Percentiles rank a stretch among this genome's conserved stretches.
phyloP scores from a whole-genome alignment of 2,888 invertebrate genomes.

The Ashinkailepas kermadecensis region DNA sequence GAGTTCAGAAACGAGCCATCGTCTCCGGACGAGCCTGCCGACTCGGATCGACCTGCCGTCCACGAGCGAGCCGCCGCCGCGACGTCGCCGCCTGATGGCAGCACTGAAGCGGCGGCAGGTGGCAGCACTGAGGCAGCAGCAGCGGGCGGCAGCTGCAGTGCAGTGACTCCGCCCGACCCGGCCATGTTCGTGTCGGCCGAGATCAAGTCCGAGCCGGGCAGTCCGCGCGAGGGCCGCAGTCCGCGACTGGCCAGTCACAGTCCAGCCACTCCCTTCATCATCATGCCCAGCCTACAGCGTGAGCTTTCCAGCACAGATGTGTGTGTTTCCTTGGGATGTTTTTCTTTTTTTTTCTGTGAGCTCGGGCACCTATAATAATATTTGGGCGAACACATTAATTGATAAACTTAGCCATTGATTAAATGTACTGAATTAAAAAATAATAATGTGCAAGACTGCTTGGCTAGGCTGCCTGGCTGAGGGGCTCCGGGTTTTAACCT shows the following conservation, averaged over 20 bases:
- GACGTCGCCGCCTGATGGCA: not conserved
- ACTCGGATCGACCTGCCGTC: not conserved
- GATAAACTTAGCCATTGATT: too few species aligned
- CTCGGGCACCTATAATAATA: too few species aligned
- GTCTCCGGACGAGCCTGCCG: not conserved
- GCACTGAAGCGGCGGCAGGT: not conserved
- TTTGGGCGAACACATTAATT: too few species aligned
- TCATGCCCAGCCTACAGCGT: not conserved
- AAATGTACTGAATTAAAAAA: too few species aligned
- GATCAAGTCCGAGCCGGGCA: slow-evolving; percentile 20
- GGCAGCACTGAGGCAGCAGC: slow-evolving; percentile 6
- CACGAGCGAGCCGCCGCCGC: not conserved
- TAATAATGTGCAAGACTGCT: too few species aligned
- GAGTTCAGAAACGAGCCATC: not conserved
- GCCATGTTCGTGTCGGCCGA: slow-evolving; percentile 11
- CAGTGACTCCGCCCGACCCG: slow-evolving; percentile 18
- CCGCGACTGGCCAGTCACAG: not conserved
- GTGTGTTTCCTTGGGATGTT: too few species aligned
- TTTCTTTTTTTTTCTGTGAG: too few species aligned
- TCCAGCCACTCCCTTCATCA: not conserved
- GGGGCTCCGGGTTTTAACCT: too few species aligned
- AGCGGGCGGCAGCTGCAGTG: not conserved
- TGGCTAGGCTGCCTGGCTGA: too few species aligned
- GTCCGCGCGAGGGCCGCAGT: not conserved
- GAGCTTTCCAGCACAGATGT: not conserved